Percentiles rank a stretch among this genome's conserved stretches.
Conservation (phyloP, 2,888 invertebrate species). For the Pyrgus malvae region DNA sequence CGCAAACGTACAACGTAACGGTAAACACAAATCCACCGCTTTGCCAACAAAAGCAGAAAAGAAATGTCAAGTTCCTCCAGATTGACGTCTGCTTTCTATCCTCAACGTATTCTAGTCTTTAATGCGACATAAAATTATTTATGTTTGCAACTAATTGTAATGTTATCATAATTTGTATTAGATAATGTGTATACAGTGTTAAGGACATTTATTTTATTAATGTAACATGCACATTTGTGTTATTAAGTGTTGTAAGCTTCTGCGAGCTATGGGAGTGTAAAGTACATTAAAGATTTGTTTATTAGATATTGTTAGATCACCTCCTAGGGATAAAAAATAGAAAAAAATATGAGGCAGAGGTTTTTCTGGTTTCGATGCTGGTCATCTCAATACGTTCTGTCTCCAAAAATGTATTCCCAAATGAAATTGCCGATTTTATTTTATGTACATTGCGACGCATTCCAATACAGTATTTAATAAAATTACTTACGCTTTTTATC, state of each 20-base stretch:
- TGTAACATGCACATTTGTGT: constrained; percentile 50
- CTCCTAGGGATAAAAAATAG: constrained; percentile 60
- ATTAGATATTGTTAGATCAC: constrained; percentile 50
- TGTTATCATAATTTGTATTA: constrained; percentile 64
- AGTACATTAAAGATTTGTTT: constrained; percentile 66
- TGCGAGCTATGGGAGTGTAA: constrained; percentile 60
- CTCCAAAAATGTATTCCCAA: constrained; percentile 46
- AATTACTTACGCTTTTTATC: constrained; percentile 59
- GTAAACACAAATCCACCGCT: constrained; percentile 55
- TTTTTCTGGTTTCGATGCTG: constrained; percentile 58
- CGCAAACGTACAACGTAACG: constrained; percentile 45
- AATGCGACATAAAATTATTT: constrained; percentile 69
- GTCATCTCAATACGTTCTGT: constrained; percentile 55
- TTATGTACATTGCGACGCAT: constrained; percentile 64
- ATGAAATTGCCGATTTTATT: constrained; percentile 53
- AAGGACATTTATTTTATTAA: constrained; percentile 63
- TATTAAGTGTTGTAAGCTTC: constrained; percentile 71
- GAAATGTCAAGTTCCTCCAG: constrained; percentile 62
- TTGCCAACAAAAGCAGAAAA: constrained; percentile 62
- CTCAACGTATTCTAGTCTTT: constrained; percentile 81
- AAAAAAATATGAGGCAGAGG: constrained; percentile 46
- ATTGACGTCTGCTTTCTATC: constrained; percentile 77
- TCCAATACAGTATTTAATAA: constrained; percentile 70
- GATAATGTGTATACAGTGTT: constrained; percentile 55
- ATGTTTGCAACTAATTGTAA: constrained; percentile 76